phyloP scores from a whole-genome alignment of 2,888 invertebrate species.

The Neoitamus cyanurus region DNA sequence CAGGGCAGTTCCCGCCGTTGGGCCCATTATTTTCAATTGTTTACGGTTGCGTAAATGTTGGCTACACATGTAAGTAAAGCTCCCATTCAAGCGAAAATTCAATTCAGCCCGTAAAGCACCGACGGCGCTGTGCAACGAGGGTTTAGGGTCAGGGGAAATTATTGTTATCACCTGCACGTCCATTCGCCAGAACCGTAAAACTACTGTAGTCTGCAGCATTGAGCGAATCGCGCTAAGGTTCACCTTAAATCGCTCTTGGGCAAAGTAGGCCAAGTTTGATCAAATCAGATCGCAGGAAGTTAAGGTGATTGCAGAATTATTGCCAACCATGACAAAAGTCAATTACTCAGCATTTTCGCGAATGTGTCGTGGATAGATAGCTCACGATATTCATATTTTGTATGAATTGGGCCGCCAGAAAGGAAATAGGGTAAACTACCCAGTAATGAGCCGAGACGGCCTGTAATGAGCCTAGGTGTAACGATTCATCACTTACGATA shows the following conservation, averaged over 20 bases:
- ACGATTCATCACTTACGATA: no score
- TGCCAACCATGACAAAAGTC: background rate
- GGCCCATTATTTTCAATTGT: slow-evolving; percentile 14
- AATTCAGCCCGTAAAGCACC: background rate
- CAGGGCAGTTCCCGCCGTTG: background rate
- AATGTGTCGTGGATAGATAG: background rate
- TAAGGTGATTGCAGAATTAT: background rate
- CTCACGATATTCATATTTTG: no score
- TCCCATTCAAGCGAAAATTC: background rate
- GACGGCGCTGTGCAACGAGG: background rate
- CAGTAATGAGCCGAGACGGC: no score
- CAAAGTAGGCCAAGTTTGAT: slow-evolving; percentile 21
- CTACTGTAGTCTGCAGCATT: background rate
- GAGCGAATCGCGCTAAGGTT: background rate
- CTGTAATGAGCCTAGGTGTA: no score
- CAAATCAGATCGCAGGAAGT: background rate
- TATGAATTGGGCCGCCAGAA: background rate
- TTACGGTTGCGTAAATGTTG: slow-evolving; percentile 23
- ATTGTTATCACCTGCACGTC: background rate
- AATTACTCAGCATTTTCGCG: background rate
- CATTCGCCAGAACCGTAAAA: background rate
- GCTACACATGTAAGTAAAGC: background rate
- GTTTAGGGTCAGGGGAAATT: slow-evolving; percentile 2
- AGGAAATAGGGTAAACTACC: no score
- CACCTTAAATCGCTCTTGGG: background rate